Conservation (phyloP, 2,797 vertebrate genomes). For the Nannoperca obscura region DNA sequence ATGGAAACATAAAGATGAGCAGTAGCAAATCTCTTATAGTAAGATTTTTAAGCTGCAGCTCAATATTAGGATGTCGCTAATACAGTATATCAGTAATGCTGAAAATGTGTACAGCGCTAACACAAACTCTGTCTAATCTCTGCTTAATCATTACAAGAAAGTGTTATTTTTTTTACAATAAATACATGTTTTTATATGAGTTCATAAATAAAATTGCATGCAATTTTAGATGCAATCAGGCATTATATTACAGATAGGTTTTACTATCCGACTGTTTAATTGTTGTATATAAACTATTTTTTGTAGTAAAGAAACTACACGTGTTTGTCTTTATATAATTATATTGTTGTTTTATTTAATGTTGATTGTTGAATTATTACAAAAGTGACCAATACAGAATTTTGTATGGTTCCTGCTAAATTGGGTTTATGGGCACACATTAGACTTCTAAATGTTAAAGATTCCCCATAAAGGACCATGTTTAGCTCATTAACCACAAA, state of each 20-base stretch:
- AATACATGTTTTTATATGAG: slow-evolving; percentile 22
- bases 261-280: slow-evolving; percentile 82
- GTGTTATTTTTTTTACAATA: slow-evolving; percentile 38
- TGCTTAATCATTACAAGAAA: slow-evolving; percentile 21
- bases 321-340: slow-evolving; percentile 25
- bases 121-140: slow-evolving; percentile 19
- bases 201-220: slow-evolving; percentile 32
- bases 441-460: background rate
- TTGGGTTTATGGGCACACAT: background rate
- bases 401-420: background rate
- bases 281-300: slow-evolving; percentile 54
- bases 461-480: background rate
- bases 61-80: background rate
- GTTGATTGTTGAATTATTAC: background rate
- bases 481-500: slow-evolving; percentile 2
- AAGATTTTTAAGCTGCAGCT: slow-evolving; percentile 23
- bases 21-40: slow-evolving; percentile 17
- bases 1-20: background rate
- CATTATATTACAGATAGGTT: slow-evolving; percentile 83
- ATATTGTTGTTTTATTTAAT: slow-evolving; percentile 1
- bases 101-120: slow-evolving; percentile 5
- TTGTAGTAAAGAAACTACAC: slow-evolving; percentile 61
- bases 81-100: slow-evolving; percentile 18
- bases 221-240: slow-evolving; percentile 39
- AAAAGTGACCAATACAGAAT: background rate